Conservation (phyloP, 2,888 invertebrate species). For the Dryomyza anilis region DNA sequence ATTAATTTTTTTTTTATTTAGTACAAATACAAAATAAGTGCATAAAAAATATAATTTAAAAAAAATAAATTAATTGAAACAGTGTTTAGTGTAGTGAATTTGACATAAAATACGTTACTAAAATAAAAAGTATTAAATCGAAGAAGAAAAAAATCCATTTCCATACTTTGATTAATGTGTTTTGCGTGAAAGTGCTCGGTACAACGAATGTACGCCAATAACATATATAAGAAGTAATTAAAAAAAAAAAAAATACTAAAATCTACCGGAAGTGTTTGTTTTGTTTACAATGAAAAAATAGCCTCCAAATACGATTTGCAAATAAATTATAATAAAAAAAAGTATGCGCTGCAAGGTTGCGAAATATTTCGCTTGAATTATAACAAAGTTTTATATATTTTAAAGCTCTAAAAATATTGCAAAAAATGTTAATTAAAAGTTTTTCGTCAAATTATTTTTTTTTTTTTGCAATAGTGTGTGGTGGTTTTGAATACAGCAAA, state of each 20-base stretch:
- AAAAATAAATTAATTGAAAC: not conserved
- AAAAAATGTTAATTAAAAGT: too few relatives aligned
- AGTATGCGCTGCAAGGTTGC: not conserved
- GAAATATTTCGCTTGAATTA: too few relatives aligned
- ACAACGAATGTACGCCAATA: not conserved
- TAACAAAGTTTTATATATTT: too few relatives aligned
- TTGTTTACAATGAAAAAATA: slow-evolving; percentile 22
- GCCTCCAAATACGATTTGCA: not conserved
- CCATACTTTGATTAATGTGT: not conserved
- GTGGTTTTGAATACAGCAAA: too few relatives aligned
- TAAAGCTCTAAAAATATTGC: too few relatives aligned
- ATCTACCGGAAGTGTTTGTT: slow-evolving; percentile 3
- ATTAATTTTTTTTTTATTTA: slow-evolving; percentile 5
- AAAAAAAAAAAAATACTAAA: not conserved
- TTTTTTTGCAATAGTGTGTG: too few relatives aligned
- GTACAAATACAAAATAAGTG: not conserved
- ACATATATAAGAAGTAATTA: not conserved
- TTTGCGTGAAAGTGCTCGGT: not conserved
- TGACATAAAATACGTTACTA: too few relatives aligned
- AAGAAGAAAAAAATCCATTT: not conserved
- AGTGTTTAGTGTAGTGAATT: not conserved
- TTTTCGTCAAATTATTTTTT: too few relatives aligned
- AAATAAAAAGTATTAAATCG: not conserved
- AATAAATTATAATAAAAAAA: not conserved
- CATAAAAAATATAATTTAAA: too few relatives aligned